These are phyloP conservation scores for Stictocephala bisonia DNA, from an alignment of 2,888 invertebrate species.

Conservation along the genomic window DNA sequence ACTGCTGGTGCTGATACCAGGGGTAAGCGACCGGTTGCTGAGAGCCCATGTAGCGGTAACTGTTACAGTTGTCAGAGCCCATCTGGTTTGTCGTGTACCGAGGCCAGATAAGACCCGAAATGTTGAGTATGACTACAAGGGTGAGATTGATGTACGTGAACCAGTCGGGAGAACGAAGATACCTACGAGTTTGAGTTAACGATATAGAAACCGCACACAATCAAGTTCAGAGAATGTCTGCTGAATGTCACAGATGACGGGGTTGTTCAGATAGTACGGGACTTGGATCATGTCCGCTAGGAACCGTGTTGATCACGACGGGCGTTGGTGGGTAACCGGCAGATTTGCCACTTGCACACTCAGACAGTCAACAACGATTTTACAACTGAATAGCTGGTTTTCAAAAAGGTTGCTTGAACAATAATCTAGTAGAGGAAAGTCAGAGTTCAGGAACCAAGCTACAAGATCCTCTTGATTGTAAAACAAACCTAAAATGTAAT, in stretches of 20 bases:
- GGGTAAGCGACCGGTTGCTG: conserved; percentile 50
- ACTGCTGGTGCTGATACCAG: conserved; percentile 47
- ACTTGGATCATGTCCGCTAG: conserved; percentile 20
- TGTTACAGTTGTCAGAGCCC: conserved; percentile 53
- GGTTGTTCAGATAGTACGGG: conserved; percentile 13
- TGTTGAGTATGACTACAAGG: background rate
- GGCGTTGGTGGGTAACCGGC: too few species aligned
- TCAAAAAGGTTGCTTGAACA: too few species aligned
- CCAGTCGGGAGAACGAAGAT: too few species aligned
- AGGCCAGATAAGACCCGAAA: conserved; percentile 43
- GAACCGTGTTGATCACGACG: conserved; percentile 16
- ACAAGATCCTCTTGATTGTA: too few species aligned
- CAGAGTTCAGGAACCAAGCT: too few species aligned
- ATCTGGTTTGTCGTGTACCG: conserved; percentile 40
- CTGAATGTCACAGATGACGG: conserved; percentile 24
- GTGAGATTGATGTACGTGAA: background rate
- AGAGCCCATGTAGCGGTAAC: conserved; percentile 50
- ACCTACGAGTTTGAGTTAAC: conserved; percentile 1
- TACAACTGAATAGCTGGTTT: too few species aligned
- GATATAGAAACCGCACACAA: conserved; percentile 29
- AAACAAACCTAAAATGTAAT: too few species aligned
- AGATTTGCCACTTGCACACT: too few species aligned
- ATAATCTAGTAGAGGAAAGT: too few species aligned
- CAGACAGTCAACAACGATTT: too few species aligned
- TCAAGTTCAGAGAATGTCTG: conserved; percentile 36